phyloP scores from a whole-genome alignment of 2,888 invertebrate genomes.

The Brenthis ino region DNA sequence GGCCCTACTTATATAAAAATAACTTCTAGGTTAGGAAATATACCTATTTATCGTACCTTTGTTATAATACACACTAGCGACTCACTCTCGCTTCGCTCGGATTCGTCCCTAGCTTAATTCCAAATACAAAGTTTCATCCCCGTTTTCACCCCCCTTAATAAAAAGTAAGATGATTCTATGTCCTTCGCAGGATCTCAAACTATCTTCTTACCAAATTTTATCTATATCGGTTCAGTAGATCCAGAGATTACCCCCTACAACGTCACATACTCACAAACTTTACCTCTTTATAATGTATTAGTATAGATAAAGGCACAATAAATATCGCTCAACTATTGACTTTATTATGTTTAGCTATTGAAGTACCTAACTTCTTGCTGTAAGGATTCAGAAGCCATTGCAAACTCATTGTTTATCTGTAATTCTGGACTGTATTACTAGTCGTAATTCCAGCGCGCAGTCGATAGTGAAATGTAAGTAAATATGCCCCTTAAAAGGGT shows the following conservation, averaged over 20 bases:
- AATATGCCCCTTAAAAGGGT: constrained; percentile 69
- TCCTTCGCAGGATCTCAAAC: too few relatives aligned
- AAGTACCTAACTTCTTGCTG: not conserved
- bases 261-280: too few relatives aligned
- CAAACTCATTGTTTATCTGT: constrained; percentile 55
- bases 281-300: too few relatives aligned
- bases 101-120: too few relatives aligned
- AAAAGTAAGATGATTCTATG: too few relatives aligned
- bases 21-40: constrained; percentile 2
- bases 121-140: too few relatives aligned
- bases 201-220: too few relatives aligned
- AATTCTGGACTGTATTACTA: constrained; percentile 49
- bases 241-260: too few relatives aligned
- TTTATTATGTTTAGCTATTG: constrained; percentile 9
- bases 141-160: too few relatives aligned
- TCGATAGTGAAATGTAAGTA: constrained; percentile 59
- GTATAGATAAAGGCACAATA: not conserved
- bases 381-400: constrained; percentile 28
- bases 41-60: not conserved
- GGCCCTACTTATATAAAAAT: not conserved
- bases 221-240: too few relatives aligned
- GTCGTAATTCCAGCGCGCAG: constrained; percentile 56
- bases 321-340: constrained; percentile 10
- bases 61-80: too few relatives aligned
- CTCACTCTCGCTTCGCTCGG: too few relatives aligned